A percentile compares a stretch with the other conserved stretches of the same genome.
Conservation (phyloP, 1,140 invertebrate species). For the Anthonomus grandis region DNA sequence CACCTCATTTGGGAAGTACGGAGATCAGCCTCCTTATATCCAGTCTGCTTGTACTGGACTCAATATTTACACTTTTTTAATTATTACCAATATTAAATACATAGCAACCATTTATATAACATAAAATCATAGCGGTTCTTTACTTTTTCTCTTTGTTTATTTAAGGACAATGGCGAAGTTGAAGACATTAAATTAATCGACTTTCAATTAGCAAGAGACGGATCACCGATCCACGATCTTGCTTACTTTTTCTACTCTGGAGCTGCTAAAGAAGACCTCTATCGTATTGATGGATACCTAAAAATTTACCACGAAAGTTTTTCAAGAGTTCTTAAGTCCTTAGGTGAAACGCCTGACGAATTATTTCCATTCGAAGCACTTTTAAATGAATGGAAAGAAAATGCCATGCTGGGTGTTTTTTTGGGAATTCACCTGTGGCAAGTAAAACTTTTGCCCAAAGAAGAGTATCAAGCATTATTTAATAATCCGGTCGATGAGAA, state of each 20-base stretch:
- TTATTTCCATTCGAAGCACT: conserved; percentile 50
- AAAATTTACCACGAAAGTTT: conserved; percentile 56
- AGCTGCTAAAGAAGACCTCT: conserved; percentile 51
- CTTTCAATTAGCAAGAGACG: conserved; percentile 55
- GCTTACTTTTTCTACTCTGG: conserved; percentile 57
- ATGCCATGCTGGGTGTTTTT: conserved; percentile 40
- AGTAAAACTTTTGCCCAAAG: conserved; percentile 12
- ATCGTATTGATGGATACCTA: conserved; percentile 50
- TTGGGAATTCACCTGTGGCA: conserved; percentile 16
- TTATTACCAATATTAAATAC: too few relatives aligned
- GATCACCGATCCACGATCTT: conserved; percentile 57
- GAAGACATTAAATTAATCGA: conserved; percentile 48
- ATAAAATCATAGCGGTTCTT: too few relatives aligned
- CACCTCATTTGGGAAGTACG: too few relatives aligned
- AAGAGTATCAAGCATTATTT: conserved; percentile 1
- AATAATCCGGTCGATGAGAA: neutral
- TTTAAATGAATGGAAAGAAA: conserved; percentile 43
- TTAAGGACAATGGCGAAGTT: conserved; percentile 11
- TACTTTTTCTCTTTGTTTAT: too few relatives aligned
- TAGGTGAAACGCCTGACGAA: conserved; percentile 48
- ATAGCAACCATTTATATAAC: too few relatives aligned
- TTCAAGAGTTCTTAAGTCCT: conserved; percentile 41
- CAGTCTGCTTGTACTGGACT: too few relatives aligned
- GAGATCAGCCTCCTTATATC: too few relatives aligned
- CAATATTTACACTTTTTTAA: too few relatives aligned